Base-by-base conservation (phyloP, 1,140 invertebrate species). In the Drosophila sulfurigaster region DNA sequence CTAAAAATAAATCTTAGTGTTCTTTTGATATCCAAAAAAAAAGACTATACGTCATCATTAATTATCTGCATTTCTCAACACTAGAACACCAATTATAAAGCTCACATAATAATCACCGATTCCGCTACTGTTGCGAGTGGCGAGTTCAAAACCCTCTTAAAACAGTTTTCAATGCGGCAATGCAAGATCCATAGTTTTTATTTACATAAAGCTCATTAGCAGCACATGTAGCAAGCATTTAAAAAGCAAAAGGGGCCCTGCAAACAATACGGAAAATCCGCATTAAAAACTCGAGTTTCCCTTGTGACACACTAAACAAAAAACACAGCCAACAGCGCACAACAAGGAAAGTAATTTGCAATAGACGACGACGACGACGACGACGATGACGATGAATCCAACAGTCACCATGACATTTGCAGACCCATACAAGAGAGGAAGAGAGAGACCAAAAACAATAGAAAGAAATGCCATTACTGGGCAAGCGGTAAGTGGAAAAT, bases 271-370 rank as follows among this genome's bases (percentile, higher is more conserved):
- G 76, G 82, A 87, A 87, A 87, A 87, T 87, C 82, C 82, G 82
- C 82, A 88, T 88, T 80, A 83, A 87, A 87, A 87, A 88, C 83
- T 80, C 48, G 74, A 80, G 77, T 87, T 87, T 88, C 69, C 83
- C 80, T 64, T 73, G 66, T 87, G 83, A 88, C 83, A 88, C 74
- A 79, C 57, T 77, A 77, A 81, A 69, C 64, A 67, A 66, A 51
- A 52, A 16, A 15, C 5, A 8, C 5, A 38, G 38, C 45, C 41
- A 54, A 63, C 32, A 15, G 41, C 58, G 57, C 68, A 43, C 72
- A 68, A 87, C 79, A 88, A 77, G 83, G 83, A 87, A 87, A 87
- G 83, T 87, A 89, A 87, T 88, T 87, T 88, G 69, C 66, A 70
- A 72, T 48, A 45, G 58, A 35, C 20, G 20, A 25, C 20, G 20